phyloP scores from a whole-genome alignment of 2,113 vertebrate genomes.

The Microcebus murinus region DNA sequence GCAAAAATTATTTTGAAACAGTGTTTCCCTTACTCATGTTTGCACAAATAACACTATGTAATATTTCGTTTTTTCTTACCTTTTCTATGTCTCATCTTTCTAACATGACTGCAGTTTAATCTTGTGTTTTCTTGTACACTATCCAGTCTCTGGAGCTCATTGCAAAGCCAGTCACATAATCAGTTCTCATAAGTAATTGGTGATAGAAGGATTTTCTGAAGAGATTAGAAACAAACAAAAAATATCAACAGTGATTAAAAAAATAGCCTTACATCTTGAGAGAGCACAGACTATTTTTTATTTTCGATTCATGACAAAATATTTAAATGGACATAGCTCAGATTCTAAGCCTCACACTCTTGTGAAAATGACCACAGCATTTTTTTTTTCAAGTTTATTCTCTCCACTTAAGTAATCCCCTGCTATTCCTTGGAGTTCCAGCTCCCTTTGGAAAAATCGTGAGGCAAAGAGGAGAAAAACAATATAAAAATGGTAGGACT shows the following conservation, averaged over 20 bases:
- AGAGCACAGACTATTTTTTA: neutral
- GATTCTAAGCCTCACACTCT: neutral
- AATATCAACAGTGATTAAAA: neutral
- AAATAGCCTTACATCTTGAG: neutral
- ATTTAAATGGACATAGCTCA: neutral
- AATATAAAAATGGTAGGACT: slow-evolving; percentile 59
- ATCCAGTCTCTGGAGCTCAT: neutral
- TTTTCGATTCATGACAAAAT: slow-evolving; percentile 22
- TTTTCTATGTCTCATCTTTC: neutral
- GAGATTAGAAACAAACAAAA: neutral
- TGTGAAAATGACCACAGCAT: neutral
- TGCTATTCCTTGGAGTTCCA: neutral
- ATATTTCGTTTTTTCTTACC: neutral
- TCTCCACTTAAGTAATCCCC: neutral
- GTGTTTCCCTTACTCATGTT: neutral
- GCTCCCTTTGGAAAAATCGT: slow-evolving; percentile 16
- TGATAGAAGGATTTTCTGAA: neutral
- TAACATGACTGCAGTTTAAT: neutral
- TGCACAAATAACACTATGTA: neutral
- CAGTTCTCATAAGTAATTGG: neutral
- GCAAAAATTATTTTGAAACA: slow-evolving; percentile 18
- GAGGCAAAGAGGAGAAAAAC: slow-evolving; percentile 27
- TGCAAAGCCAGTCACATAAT: neutral
- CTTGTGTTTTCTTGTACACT: neutral
- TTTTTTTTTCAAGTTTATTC: slow-evolving; percentile 45